Evolutionary conservation across 2,888 invertebrate species (phyloP), one percentile per base, ranked within the genome.

Genomic region (Hyalella azteca): DNA sequence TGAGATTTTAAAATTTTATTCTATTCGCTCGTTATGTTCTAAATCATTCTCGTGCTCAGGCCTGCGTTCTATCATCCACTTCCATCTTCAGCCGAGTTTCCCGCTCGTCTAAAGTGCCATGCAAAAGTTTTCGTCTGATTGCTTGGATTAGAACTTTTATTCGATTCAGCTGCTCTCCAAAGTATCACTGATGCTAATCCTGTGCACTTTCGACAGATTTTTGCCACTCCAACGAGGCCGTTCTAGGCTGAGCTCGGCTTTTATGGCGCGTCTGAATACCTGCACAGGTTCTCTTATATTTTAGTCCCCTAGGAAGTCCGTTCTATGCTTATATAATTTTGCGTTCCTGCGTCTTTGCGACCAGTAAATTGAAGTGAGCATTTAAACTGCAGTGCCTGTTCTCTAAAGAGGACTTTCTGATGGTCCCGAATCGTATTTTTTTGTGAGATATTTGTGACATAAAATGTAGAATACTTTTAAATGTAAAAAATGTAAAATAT

Each of bases 181-280:
- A 66, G 66, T 66, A 66, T 66, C 66, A 66, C 66, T 36, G 66
- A 66, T 66, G 66, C 66, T 66, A 66, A 66, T 66, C 66, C 66
- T 36, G 66, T 66, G 66, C 66, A 66, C 66, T 66, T 66, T 36
- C 36, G 66, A 36, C 66, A 66, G 66, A 66, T 66, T 66, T 66
- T 66, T 66, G 39, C 66, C 36, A 1, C 66, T 66, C 66, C 29
- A 36, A 29, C 66, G 39, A 32, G 32, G 36, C 36, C 36, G 66
- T 66, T 66, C 36, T 66, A 66, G 36, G 66, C 66, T 32, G 36
- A 36, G 66, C 66, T 66, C 36, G 19, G 66, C 66, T 66, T 66
- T 66, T 66, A 66, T 15, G 15, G 66, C 36, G 66, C 66, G 36
- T n/a, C 29, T 66, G 66, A 66, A 66, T 66, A 66, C 66, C 66